Base-by-base conservation (phyloP, 2,888 invertebrate species). In the Mantis religiosa region DNA sequence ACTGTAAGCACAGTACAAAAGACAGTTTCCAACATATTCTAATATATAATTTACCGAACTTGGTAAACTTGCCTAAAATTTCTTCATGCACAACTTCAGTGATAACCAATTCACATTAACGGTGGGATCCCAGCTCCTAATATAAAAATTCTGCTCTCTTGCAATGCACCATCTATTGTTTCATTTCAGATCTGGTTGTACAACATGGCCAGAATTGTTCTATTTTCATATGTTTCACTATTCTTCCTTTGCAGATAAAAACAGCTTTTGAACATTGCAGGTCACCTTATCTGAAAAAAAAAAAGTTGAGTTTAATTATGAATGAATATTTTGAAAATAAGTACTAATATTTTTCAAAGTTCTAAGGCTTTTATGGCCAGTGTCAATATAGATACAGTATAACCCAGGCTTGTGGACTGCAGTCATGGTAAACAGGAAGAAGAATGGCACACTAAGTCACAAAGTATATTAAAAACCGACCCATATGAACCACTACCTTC, bases 201-300 rank as follows among this genome's bases (percentile, higher is more conserved):
- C 54, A 20, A 71, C 20, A 71, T 3, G 30, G 34, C 15, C 41
- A 8, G 1, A 9, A 12, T 15, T n/a, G 6, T 20, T 47, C n/a
- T 20, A 14, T 9, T 28, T 54, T 41, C 41, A 85, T 8, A 28
- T 25, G 2, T 71, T 82, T 20, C 81, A 28, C 88, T 93, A 93
- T 91, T 97, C 97, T 94, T 97, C 97, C 90, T 95, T 96, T 20
- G 98, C 96, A 20, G 97, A 96, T 91, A 97, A 92, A 91, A 97
- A 97, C 90, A 97, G 91, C 92, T 96, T 97, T 92, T 97, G 97
- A 90, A 96, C 95, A 3, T 93, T 90, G 90, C 94, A 94, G 0
- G 97, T 97, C 89, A 95, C 92, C 92, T 94, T 94, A 71, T 93
- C 96, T 96, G 94, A 88, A 94, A 94, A 91, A n/a, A n/a, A 90